Evolutionary conservation across 2,113 vertebrate species (phyloP).

Genomic region (Proterorhinus semilunaris): DNA sequence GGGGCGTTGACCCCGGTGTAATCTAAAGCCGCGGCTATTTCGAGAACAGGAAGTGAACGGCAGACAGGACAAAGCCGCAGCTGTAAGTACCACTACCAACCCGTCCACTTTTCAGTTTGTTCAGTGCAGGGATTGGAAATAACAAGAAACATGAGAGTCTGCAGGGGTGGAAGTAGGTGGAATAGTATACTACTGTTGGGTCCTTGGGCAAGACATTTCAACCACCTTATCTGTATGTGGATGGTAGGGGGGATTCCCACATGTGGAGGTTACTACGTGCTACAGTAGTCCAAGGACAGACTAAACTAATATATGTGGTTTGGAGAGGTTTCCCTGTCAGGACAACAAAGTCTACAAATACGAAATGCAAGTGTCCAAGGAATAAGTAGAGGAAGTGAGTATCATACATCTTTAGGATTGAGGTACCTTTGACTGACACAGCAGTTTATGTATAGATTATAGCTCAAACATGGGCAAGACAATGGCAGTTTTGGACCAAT

Average conservation of each 20-base stretch:
- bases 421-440: conserved; percentile 23
- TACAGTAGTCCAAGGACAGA: too few species aligned
- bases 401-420: too few species aligned
- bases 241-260: not conserved
- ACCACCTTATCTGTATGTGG: not conserved
- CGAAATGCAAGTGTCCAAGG: too few species aligned
- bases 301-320: too few species aligned
- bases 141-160: not conserved
- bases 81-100: not conserved
- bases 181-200: not conserved
- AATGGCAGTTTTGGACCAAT: conserved; percentile 48
- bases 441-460: conserved; percentile 25
- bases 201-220: not conserved
- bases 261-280: not conserved
- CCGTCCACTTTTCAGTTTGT: not conserved
- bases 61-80: conserved; percentile 1
- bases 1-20: conserved; percentile 26
- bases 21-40: conserved; percentile 32
- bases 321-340: too few species aligned
- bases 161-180: not conserved
- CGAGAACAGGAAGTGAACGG: conserved; percentile 25
- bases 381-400: too few species aligned
- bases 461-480: conserved; percentile 35
- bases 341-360: too few species aligned
- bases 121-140: not conserved